Conservation (phyloP, 2,888 invertebrate genomes). For the Himalopsyche kuldschensis region DNA sequence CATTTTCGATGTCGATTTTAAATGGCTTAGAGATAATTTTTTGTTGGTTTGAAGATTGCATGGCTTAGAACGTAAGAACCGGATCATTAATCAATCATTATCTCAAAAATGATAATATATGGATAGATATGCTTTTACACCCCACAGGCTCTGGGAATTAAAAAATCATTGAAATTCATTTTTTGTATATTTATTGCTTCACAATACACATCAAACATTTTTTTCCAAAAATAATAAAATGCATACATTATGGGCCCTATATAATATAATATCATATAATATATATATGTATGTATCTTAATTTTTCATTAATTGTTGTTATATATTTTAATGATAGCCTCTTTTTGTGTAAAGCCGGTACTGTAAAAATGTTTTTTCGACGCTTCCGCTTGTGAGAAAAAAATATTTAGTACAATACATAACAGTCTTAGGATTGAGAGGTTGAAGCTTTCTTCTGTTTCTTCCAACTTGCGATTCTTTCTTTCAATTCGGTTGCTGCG, state of each 20-base stretch:
- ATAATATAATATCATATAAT: constrained; percentile 44
- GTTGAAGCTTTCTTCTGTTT: constrained; percentile 68
- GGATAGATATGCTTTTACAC: no score
- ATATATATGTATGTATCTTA: background rate
- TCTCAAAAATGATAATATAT: no score
- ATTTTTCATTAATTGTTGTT: constrained; percentile 7
- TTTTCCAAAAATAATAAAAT: constrained; percentile 56
- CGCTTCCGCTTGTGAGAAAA: background rate
- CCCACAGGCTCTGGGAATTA: no score
- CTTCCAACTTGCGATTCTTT: constrained; percentile 85
- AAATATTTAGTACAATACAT: background rate
- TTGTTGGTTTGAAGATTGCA: no score
- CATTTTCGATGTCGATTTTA: no score
- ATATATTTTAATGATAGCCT: background rate
- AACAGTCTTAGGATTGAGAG: constrained; percentile 45
- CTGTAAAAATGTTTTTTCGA: background rate
- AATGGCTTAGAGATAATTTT: no score
- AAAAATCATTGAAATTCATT: background rate
- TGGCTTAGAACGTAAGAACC: no score
- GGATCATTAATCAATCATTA: no score
- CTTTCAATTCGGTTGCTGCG: constrained; percentile 80
- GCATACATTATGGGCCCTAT: constrained; percentile 55
- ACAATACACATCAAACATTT: constrained; percentile 47
- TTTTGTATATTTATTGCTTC: constrained; percentile 11
- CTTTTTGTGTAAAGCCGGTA: background rate